phyloP scores from a whole-genome alignment of 2,797 vertebrate genomes.

The Pseudomugil gertrudae region DNA sequence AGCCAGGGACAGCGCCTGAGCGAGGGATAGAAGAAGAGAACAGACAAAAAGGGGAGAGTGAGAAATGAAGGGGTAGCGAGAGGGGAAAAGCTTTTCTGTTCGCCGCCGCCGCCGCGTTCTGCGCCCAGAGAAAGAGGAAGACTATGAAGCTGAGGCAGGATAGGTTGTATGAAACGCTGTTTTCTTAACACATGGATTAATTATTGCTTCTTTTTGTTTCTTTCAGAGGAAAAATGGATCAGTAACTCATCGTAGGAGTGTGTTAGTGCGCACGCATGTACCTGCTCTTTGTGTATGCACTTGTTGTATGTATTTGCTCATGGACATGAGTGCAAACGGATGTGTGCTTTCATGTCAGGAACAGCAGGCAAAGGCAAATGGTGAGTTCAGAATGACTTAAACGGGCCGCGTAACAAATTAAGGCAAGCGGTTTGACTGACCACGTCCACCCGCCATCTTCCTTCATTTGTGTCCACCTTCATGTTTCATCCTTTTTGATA shows the following conservation, averaged over 20 bases:
- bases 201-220: constrained; percentile 49
- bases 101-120: constrained; percentile 36
- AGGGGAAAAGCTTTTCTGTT: constrained; percentile 67
- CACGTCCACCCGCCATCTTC: constrained; percentile 55
- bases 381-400: constrained; percentile 63
- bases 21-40: constrained; percentile 73
- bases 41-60: constrained; percentile 70
- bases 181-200: constrained; percentile 71
- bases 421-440: constrained; percentile 37
- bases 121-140: constrained; percentile 59
- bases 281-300: constrained; percentile 49
- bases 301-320: constrained; percentile 62
- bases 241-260: constrained; percentile 68
- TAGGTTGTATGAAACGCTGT: constrained; percentile 59
- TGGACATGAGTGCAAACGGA: constrained; percentile 33
- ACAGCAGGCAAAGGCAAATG: constrained; percentile 60
- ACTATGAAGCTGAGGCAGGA: constrained; percentile 67
- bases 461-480: constrained; percentile 50
- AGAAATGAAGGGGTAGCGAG: constrained; percentile 67
- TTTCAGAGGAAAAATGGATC: constrained; percentile 64
- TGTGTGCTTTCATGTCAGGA: constrained; percentile 45
- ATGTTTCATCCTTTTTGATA: constrained; percentile 42
- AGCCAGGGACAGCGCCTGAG: constrained; percentile 76
- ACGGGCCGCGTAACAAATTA: constrained; percentile 52
- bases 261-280: constrained; percentile 15